Conservation (phyloP, 2,113 vertebrate genomes). For the Cottus gobio region DNA sequence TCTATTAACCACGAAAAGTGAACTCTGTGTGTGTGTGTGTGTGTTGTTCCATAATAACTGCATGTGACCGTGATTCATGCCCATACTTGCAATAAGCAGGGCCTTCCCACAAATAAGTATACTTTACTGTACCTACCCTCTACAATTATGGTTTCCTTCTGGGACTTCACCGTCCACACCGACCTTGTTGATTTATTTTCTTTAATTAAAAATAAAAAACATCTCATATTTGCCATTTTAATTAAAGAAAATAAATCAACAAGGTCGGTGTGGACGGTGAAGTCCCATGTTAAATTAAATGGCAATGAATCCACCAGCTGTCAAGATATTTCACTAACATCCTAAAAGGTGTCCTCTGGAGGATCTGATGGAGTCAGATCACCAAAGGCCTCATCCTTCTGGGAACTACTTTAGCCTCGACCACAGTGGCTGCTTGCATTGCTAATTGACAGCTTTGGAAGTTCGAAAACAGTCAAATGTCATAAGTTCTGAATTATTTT, state of each 20-base stretch:
- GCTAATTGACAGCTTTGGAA: neutral
- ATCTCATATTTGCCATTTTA: no score
- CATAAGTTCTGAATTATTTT: neutral
- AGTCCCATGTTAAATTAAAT: neutral
- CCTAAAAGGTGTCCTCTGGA: neutral
- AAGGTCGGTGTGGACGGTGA: neutral
- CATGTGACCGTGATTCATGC: neutral
- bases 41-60: neutral
- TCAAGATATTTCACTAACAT: neutral
- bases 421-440: neutral
- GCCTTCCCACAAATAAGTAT: neutral
- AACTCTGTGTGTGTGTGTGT: neutral
- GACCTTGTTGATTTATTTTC: neutral
- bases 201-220: neutral
- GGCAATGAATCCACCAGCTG: neutral
- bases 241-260: neutral
- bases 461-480: neutral
- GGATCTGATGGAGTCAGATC: neutral
- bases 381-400: neutral
- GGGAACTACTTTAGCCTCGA: neutral
- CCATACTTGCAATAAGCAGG: neutral
- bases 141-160: neutral
- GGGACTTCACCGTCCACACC: neutral
- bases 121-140: neutral
- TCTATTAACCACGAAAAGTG: neutral